phyloP scores from a whole-genome alignment of 2,797 vertebrate species.

The Hylomyscus alleni region DNA sequence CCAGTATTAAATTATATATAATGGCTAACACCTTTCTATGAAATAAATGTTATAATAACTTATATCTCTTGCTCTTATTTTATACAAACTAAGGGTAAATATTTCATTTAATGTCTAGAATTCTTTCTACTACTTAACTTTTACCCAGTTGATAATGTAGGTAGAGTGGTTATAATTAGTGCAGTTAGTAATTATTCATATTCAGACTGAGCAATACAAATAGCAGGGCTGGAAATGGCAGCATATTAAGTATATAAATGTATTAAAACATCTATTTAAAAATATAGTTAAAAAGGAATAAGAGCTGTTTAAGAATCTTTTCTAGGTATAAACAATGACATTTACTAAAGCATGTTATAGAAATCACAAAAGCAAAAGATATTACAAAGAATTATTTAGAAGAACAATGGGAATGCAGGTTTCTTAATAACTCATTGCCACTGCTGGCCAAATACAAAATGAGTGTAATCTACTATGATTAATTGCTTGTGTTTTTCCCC shows the following conservation, averaged over 20 bases:
- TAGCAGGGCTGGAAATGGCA: constrained; percentile 39
- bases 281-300: constrained; percentile 71
- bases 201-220: constrained; percentile 73
- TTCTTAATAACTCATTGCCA: constrained; percentile 81
- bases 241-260: constrained; percentile 69
- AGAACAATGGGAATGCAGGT: constrained; percentile 76
- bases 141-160: constrained; percentile 35
- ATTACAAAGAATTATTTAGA: constrained; percentile 77
- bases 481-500: constrained; percentile 75
- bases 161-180: constrained; percentile 53
- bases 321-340: constrained; percentile 74
- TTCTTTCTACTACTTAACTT: constrained; percentile 52
- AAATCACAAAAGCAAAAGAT: constrained; percentile 74
- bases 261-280: constrained; percentile 65
- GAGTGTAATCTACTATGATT: constrained; percentile 82
- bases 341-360: constrained; percentile 71
- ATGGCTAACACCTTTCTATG: constrained; percentile 1
- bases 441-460: constrained; percentile 82
- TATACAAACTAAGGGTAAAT: constrained; percentile 46
- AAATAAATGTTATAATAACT: constrained; percentile 66
- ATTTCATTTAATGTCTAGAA: constrained; percentile 70
- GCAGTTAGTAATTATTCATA: constrained; percentile 68
- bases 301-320: constrained; percentile 70
- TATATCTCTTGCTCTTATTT: constrained; percentile 4
- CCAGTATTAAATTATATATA: constrained; percentile 56